These are phyloP conservation scores for Drosophila virilis DNA, from an alignment of 1,140 invertebrate genomes.

Conservation along the genomic window DNA sequence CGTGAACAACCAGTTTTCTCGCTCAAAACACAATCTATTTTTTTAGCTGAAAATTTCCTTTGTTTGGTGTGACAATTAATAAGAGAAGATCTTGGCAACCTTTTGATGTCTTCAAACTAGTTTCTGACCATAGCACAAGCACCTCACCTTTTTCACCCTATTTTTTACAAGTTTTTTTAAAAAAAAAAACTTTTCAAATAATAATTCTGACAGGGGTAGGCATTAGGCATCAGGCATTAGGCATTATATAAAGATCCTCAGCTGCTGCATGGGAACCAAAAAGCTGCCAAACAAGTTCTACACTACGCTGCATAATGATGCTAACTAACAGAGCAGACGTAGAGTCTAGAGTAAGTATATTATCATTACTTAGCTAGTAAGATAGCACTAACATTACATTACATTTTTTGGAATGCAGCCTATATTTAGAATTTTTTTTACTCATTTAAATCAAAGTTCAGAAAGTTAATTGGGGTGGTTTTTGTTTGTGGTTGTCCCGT, in stretches of 20 bases:
- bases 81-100: constrained; percentile 65
- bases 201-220: constrained; percentile 65
- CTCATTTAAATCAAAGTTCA: not conserved
- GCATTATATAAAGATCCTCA: constrained; percentile 31
- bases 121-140: constrained; percentile 56
- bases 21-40: constrained; percentile 53
- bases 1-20: constrained; percentile 56
- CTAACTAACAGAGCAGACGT: not conserved
- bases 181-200: constrained; percentile 63
- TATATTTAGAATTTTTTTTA: not conserved
- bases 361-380: not conserved
- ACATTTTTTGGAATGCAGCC: not conserved
- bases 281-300: constrained; percentile 64
- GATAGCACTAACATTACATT: not conserved
- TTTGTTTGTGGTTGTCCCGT: constrained; percentile 37
- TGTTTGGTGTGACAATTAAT: constrained; percentile 72
- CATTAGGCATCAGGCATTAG: constrained; percentile 13
- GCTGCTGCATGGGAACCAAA: constrained; percentile 68
- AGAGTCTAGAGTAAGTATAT: not conserved
- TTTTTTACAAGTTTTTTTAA: constrained; percentile 59
- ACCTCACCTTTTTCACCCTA: constrained; percentile 77
- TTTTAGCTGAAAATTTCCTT: constrained; percentile 61
- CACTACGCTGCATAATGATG: constrained; percentile 13
- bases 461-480: constrained; percentile 51
- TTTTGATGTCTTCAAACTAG: constrained; percentile 69